Conservation (phyloP, 2,113 vertebrate genomes). For the Montifringilla adamsi region DNA sequence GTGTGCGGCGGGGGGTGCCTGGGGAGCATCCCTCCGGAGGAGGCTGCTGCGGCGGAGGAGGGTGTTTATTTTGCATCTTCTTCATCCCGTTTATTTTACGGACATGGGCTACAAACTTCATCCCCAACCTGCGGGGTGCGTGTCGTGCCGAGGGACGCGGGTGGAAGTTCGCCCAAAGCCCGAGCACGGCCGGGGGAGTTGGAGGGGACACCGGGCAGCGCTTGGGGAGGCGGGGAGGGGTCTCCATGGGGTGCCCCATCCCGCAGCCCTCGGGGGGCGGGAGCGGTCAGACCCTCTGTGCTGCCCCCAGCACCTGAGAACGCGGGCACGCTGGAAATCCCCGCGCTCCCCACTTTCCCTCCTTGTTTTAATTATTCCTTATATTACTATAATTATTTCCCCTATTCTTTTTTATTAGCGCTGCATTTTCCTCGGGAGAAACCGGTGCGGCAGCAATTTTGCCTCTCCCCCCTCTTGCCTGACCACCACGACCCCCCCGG, state of each 20-base stretch:
- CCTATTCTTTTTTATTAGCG: not conserved
- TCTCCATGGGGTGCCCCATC: not conserved
- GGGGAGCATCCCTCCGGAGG: not conserved
- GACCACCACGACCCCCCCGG: not conserved
- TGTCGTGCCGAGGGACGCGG: not conserved
- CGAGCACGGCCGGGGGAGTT: not conserved
- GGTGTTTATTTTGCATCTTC: not conserved
- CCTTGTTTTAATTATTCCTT: not conserved
- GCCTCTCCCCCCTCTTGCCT: not conserved
- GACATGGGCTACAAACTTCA: not conserved
- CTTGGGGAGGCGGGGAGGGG: not conserved
- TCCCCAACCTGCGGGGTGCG: not conserved
- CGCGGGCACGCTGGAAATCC: not conserved
- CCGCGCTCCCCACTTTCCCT: not conserved
- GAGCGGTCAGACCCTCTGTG: not conserved
- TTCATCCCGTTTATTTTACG: not conserved
- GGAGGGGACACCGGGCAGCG: not conserved
- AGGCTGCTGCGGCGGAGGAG: not conserved
- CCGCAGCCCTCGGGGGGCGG: not conserved
- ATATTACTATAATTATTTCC: not conserved
- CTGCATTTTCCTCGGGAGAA: not conserved
- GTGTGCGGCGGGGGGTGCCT: not conserved
- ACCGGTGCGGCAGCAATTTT: not conserved
- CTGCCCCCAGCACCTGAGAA: not conserved
- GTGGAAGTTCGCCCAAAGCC: not conserved